Base-by-base conservation (phyloP, 2,113 vertebrate genomes). In the Rhinoderma darwinii region DNA sequence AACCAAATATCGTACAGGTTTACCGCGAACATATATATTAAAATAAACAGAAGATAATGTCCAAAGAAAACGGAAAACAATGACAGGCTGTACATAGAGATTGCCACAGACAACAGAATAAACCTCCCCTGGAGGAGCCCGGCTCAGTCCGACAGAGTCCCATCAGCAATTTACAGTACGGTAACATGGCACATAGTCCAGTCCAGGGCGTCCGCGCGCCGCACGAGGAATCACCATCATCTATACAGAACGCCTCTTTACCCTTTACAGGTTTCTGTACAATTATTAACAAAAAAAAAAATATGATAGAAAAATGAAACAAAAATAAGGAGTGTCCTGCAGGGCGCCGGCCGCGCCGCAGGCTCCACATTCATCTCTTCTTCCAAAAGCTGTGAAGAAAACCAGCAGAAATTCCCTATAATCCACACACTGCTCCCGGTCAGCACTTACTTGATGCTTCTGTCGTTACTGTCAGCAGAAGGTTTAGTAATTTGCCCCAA, bases 381-480 rank as follows among this genome's bases (percentile, higher is more conserved):
- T 93, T 92, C 94, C 92, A 89, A 93, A 89, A 92, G 92, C 90
- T 91, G 91, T 88, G 73, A 86, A 84, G 84, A 89, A 84, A 89
- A 84, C 39, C 56, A 92, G 93, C 90, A 90, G 92, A 84, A 87
- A 88, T 87, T 92, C 92, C 91, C 93, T 93, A 92, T 90, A 92
- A 93, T 96, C 95, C 96, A 95, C 90, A 93, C 8, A 94, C 90
- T 92, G 91, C 90, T 95, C 94, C 94, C 92, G 74, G 92, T 47
- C 93, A 91, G 93, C 95, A 98, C 98, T 99, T 99, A 99, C 98
- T 99, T 99, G 97, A 99, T 97, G 95, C 95, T 95, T 92, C 95
- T 94, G 88, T 98, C 96, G 89, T 93, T 95, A 92, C 91, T 97
- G 93, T 99, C 98, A 95, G 95, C 93, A 22, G 95, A 90, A 91